A percentile compares a stretch with the other conserved stretches of the same genome.
phyloP scores from a whole-genome alignment of 2,113 vertebrate genomes.

The Pholis gunnellus region DNA sequence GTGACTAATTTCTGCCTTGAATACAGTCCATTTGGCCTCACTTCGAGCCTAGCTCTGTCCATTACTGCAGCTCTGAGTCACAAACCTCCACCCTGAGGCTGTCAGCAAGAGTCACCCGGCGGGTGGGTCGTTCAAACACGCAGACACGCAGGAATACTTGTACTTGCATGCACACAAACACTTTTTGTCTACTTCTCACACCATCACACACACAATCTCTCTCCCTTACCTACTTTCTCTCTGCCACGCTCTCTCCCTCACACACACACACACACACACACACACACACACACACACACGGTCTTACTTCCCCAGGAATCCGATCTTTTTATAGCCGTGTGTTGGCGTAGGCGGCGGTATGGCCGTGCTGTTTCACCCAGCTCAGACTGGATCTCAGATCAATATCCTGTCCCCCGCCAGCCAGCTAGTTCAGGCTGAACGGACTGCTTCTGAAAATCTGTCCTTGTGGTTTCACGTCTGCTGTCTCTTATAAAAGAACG shows the following conservation, averaged over 20 bases:
- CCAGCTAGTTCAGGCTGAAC: conserved; percentile 62
- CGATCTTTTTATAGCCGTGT: conserved; percentile 75
- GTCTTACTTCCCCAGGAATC: conserved; percentile 55
- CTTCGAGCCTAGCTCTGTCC: conserved; percentile 58
- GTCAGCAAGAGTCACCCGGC: conserved; percentile 62
- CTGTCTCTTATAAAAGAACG: conserved; percentile 19
- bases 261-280: conserved; percentile 13
- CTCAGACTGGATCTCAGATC: conserved; percentile 79
- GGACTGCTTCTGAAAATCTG: conserved; percentile 60
- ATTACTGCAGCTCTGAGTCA: conserved; percentile 76
- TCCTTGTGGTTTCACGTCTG: conserved; percentile 62
- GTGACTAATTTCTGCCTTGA: conserved; percentile 75
- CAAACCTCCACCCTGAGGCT: conserved; percentile 71
- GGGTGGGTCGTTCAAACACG: conserved; percentile 46
- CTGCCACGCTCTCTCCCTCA: neutral
- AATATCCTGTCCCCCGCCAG: conserved; percentile 75
- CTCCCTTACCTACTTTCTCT: neutral
- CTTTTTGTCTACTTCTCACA: conserved; percentile 31
- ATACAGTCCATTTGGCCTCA: conserved; percentile 65
- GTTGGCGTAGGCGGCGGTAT: conserved; percentile 66
- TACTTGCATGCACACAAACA: conserved; percentile 24
- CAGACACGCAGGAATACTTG: conserved; percentile 33
- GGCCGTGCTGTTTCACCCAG: conserved; percentile 69
- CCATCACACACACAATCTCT: conserved; percentile 17
- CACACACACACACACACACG: neutral